Evolutionary conservation across 2,888 invertebrate genomes (phyloP).

Genomic region (Orthosia incerta): DNA sequence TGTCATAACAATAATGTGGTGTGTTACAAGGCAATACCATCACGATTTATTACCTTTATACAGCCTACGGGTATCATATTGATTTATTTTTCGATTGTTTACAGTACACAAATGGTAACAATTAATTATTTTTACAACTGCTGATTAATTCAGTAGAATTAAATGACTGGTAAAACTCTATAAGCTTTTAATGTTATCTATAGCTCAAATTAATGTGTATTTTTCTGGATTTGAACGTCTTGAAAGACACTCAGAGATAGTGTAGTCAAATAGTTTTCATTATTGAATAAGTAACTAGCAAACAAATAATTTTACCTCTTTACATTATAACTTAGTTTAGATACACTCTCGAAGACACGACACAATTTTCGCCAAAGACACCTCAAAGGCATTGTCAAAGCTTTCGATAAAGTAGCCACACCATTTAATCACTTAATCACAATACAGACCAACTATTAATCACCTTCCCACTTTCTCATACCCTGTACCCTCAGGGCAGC

Average conservation of each 20-base stretch:
- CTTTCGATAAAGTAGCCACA: neutral
- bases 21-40: slow-evolving; percentile 36
- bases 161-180: neutral
- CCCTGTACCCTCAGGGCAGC: slow-evolving; percentile 50
- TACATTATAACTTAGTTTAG: too few species aligned
- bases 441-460: slow-evolving; percentile 3
- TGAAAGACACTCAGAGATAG: too few species aligned
- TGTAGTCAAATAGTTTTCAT: too few species aligned
- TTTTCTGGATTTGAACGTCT: too few species aligned
- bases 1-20: slow-evolving; percentile 47
- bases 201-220: neutral
- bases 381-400: too few species aligned
- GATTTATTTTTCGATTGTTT: slow-evolving; percentile 36
- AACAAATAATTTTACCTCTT: too few species aligned
- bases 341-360: too few species aligned
- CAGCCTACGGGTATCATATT: slow-evolving; percentile 8
- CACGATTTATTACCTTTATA: slow-evolving; percentile 26
- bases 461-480: slow-evolving; percentile 14
- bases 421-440: neutral
- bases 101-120: neutral
- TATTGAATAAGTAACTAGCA: too few species aligned
- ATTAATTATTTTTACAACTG: neutral
- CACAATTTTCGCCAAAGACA: neutral
- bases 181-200: neutral
- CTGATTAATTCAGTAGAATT: neutral